Evolutionary conservation across 2,113 vertebrate species (phyloP).

Genomic region (Ranitomeya imitator): DNA sequence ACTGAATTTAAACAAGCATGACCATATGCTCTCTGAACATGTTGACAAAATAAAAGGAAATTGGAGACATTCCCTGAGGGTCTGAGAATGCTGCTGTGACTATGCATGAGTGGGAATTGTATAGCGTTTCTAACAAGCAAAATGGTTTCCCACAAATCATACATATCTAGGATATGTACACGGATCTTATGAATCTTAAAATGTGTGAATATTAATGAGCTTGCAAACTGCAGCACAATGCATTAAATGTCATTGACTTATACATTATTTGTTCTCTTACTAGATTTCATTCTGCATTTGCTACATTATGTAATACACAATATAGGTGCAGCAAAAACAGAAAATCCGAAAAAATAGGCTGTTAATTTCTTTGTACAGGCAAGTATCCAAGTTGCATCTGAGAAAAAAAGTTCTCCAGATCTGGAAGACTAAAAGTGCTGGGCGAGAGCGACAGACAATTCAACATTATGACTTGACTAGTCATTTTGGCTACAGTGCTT

Average conservation of each 20-base stretch:
- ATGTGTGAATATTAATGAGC: not conserved
- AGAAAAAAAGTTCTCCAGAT: no score
- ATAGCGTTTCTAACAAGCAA: slow-evolving; percentile 46
- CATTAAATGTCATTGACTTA: not conserved
- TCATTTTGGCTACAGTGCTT: no score
- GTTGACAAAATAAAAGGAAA: slow-evolving; percentile 55
- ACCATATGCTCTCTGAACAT: slow-evolving; percentile 47
- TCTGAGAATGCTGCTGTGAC: slow-evolving; percentile 46
- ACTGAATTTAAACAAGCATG: slow-evolving; percentile 50
- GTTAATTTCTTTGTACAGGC: not conserved
- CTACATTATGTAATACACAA: not conserved
- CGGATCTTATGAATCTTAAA: slow-evolving; percentile 3
- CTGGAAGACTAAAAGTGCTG: no score
- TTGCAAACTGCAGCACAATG: not conserved
- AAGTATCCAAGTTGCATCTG: not conserved
- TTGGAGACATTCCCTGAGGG: slow-evolving; percentile 46
- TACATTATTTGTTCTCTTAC: not conserved
- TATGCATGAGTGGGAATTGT: slow-evolving; percentile 53
- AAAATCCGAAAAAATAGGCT: not conserved
- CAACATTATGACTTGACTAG: no score
- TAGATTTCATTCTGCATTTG: not conserved
- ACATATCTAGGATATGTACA: slow-evolving; percentile 12
- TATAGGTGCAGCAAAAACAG: not conserved
- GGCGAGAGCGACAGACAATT: no score
- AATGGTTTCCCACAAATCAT: slow-evolving; percentile 22